phyloP scores from a whole-genome alignment of 2,113 vertebrate species.

The Suricata suricatta region DNA sequence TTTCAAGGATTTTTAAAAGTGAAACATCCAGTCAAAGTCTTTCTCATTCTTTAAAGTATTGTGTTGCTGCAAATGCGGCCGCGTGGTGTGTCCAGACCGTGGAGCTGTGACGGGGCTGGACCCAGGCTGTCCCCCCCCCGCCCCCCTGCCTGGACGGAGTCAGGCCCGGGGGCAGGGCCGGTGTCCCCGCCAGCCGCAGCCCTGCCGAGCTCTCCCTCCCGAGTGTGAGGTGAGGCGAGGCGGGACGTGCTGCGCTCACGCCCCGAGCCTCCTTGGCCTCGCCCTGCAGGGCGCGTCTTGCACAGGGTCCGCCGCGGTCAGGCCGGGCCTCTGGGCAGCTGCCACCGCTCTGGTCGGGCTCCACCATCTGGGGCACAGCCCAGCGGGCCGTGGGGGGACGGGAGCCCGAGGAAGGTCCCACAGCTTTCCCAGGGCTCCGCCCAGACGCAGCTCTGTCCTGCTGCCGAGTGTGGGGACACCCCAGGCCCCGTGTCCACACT shows the following conservation, averaged over 20 bases:
- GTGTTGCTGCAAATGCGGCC: fast-evolving
- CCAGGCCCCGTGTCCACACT: background rate
- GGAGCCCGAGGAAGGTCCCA: background rate
- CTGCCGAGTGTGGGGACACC: background rate
- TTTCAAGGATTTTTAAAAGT: background rate
- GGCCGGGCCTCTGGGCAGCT: background rate
- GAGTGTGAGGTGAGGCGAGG: background rate
- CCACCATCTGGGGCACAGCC: background rate
- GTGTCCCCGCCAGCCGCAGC: background rate
- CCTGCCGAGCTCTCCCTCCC: background rate
- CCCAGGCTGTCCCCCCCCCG: background rate
- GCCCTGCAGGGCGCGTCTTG: background rate
- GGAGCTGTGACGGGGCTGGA: background rate
- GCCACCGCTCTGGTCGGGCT: fast-evolving
- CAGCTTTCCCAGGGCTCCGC: background rate
- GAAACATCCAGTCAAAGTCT: background rate
- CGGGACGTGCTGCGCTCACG: background rate
- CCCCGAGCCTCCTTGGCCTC: background rate
- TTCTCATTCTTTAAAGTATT: background rate
- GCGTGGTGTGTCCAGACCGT: background rate
- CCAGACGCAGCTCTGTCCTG: background rate
- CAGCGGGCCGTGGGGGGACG: background rate
- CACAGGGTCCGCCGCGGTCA: background rate
- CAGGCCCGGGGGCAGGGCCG: background rate
- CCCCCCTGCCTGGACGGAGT: background rate